A percentile compares a stretch with the other conserved stretches of the same genome.
Evolutionary conservation across 2,113 vertebrate species (phyloP).

Genomic region (Rhabdomys dilectus): DNA sequence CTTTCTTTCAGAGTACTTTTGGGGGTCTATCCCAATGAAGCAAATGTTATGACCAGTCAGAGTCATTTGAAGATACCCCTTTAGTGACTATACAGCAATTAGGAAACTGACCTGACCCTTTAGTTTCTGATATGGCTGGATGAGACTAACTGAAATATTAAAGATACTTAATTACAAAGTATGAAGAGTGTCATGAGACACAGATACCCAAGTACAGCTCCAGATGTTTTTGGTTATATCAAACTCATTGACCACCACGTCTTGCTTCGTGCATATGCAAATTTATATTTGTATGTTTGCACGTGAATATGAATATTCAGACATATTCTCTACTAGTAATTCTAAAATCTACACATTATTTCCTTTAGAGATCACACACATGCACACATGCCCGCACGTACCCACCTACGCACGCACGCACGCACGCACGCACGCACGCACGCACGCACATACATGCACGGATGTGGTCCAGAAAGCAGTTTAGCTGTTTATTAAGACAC

Average conservation of each 20-base stretch:
- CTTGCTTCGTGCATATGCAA: neutral
- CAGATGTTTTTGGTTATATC: neutral
- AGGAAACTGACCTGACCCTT: neutral
- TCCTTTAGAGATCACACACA: conserved; percentile 16
- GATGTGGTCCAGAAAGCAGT: neutral
- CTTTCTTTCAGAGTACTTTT: neutral
- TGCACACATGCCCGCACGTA: neutral
- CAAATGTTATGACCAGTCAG: neutral
- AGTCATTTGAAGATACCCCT: neutral
- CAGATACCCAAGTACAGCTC: neutral
- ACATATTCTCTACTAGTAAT: neutral
- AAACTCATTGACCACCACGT: neutral
- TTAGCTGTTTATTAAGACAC: conserved; percentile 18
- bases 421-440: neutral
- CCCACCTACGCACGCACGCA: too few species aligned
- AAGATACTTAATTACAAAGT: neutral
- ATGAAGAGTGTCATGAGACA: neutral
- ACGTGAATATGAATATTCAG: neutral
- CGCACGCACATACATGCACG: neutral
- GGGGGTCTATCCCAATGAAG: neutral
- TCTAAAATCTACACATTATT: conserved; percentile 13
- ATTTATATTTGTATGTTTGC: too few species aligned
- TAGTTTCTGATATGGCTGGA: neutral
- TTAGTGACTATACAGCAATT: neutral
- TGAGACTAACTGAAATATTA: neutral